Conservation (phyloP, 2,797 vertebrate genomes). For the Siniperca undulata region DNA sequence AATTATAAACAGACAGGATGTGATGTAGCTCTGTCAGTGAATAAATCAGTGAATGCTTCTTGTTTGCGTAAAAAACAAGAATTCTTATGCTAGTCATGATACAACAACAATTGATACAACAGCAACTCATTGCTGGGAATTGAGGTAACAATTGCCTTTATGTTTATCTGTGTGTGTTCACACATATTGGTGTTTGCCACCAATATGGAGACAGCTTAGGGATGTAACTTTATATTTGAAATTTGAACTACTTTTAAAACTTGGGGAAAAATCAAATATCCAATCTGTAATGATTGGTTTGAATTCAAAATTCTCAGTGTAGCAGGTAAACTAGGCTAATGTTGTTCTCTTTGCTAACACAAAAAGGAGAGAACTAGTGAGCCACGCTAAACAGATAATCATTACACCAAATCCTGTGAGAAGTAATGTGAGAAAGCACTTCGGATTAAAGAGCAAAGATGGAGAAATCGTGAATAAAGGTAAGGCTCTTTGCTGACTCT, state of each 20-base stretch:
- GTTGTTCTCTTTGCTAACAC: not conserved
- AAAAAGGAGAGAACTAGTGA: not conserved
- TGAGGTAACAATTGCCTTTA: not conserved
- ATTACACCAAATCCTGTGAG: too few relatives aligned
- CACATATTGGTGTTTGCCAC: not conserved
- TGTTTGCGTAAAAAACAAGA: not conserved
- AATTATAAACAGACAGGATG: constrained; percentile 11
- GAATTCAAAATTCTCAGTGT: not conserved
- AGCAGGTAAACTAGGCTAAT: not conserved
- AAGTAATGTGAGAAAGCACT: too few relatives aligned
- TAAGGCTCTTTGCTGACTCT: not conserved
- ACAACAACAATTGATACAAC: not conserved
- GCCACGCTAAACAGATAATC: not conserved
- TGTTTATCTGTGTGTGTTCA: not conserved
- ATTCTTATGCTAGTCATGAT: not conserved
- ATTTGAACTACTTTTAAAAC: too few relatives aligned
- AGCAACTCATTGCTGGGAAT: not conserved
- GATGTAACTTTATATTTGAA: too few relatives aligned
- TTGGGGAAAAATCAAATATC: not conserved
- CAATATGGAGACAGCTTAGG: not conserved
- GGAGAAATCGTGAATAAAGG: not conserved
- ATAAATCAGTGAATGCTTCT: not conserved
- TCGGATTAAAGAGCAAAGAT: not conserved
- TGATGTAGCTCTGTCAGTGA: not conserved
- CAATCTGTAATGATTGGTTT: not conserved